Evolutionary conservation across 64 coral and sea anemone genomes (phyloP), one percentile per base, ranked within the genome.

Genomic region (Astreopora myriophthalma): DNA sequence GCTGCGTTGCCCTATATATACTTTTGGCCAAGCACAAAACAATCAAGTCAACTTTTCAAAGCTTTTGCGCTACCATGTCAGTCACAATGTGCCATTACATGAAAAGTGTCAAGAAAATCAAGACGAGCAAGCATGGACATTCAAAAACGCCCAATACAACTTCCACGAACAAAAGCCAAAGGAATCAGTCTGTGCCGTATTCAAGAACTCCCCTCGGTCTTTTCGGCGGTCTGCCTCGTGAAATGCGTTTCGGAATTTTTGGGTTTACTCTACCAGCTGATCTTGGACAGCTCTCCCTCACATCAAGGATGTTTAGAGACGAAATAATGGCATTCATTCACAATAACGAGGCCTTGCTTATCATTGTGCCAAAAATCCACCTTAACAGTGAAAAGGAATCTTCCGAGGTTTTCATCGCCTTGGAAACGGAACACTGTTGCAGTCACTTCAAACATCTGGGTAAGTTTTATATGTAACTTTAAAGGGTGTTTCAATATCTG

Each of bases 401-500:
- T 49, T 51, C 67, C 20, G 14, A 67, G 39, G 14, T 82, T 72
- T 91, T 82, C 75, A 82, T 71, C 37, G 38, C 64, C 70, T 49
- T 46, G 76, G 51, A 79, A 67, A 90, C 48, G 46, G 88, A 48
- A 17, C 38, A 79, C 52, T 65, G 58, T 7, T 65, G 64, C 19
- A 92, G 86, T 40, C 95, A 96, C 73, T 96, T 96, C 61, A 82
- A 51, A 48, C 91, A 96, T 36, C 72, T 96, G 42, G 95, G 95
- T 96, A 87, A 84, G 95, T 80, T 31, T 3, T 75, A 39, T 8
- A n/a, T n/a, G n/a, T n/a, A n/a, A n/a, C n/a, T n/a, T n/a, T n/a
- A n/a, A n/a, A n/a, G n/a, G n/a, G n/a, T n/a, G n/a, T n/a, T n/a
- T n/a, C n/a, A n/a, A n/a, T n/a, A n/a, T n/a, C n/a, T n/a, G n/a